These are phyloP conservation scores for Coremacera marginata DNA, from an alignment of 2,888 invertebrate species.

Conservation along the genomic window DNA sequence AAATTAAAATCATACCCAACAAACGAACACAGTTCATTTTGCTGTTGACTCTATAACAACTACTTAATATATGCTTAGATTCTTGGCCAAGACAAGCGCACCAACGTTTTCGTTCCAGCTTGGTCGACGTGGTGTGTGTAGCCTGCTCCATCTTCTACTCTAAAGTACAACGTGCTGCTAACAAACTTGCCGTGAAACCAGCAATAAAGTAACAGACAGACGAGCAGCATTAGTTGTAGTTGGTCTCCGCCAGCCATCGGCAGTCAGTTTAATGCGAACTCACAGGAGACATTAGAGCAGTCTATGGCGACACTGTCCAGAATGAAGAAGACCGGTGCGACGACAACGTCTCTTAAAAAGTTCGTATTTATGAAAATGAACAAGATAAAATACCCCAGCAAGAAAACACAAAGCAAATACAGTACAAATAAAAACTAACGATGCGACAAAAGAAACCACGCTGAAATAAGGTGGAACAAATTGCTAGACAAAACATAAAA, in stretches of 20 bases:
- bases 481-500: not conserved
- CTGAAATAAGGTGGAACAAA: not conserved
- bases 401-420: not conserved
- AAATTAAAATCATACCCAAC: constrained; percentile 41
- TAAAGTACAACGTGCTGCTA: constrained; percentile 28
- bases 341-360: constrained; percentile 54
- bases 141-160: not conserved
- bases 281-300: constrained; percentile 1
- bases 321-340: constrained; percentile 41
- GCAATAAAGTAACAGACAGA: constrained; percentile 47
- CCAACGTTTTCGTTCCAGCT: not conserved
- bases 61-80: constrained; percentile 37
- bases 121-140: not conserved
- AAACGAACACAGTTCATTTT: not conserved
- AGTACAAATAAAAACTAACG: not conserved
- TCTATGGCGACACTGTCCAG: not conserved
- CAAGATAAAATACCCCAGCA: constrained; percentile 41
- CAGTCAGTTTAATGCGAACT: not conserved
- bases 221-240: constrained; percentile 20
- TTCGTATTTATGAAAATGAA: constrained; percentile 62
- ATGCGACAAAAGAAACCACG: not conserved
- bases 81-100: constrained; percentile 28
- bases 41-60: constrained; percentile 4
- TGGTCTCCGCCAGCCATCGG: not conserved
- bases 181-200: constrained; percentile 38